phyloP scores from a whole-genome alignment of 2,888 invertebrate species.

The Tenthredo livida region DNA sequence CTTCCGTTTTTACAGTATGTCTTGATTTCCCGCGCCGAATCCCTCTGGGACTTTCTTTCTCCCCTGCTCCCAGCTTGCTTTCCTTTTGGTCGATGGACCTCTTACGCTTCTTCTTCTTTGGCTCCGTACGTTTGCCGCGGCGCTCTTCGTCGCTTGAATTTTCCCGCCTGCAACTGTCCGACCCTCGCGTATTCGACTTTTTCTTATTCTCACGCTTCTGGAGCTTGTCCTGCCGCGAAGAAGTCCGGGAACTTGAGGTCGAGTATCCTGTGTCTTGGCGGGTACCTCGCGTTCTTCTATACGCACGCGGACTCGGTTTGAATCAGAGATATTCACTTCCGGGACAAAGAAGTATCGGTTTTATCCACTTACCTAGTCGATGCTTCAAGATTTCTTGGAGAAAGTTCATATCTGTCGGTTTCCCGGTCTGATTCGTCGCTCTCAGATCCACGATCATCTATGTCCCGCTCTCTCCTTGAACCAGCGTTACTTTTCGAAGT shows the following conservation, averaged over 20 bases:
- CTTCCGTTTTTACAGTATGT: conserved; percentile 43
- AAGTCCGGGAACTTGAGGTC: conserved; percentile 83
- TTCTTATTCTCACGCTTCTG: conserved; percentile 65
- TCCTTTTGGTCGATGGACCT: conserved; percentile 59
- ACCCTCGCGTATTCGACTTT: conserved; percentile 56
- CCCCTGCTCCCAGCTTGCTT: conserved; percentile 57
- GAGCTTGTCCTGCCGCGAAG: conserved; percentile 72
- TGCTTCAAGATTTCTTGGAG: conserved; percentile 59
- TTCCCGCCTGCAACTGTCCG: conserved; percentile 37
- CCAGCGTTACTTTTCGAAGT: conserved; percentile 61
- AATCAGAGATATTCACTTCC: background rate
- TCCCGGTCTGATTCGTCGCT: conserved; percentile 71
- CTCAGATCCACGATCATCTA: conserved; percentile 65
- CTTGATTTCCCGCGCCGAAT: conserved; percentile 27
- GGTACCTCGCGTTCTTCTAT: conserved; percentile 11
- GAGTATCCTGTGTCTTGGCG: conserved; percentile 86
- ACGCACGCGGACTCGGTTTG: conserved; percentile 39
- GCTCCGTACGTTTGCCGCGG: conserved; percentile 57
- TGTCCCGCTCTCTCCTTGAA: conserved; percentile 62
- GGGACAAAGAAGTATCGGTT: background rate
- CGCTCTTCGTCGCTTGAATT: conserved; percentile 57
- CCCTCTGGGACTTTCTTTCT: conserved; percentile 45
- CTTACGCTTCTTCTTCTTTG: conserved; percentile 48
- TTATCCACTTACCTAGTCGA: conserved; percentile 21
- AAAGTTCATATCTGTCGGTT: conserved; percentile 67